Conservation (phyloP, 2,797 vertebrate species). For the Limosa lapponica region DNA sequence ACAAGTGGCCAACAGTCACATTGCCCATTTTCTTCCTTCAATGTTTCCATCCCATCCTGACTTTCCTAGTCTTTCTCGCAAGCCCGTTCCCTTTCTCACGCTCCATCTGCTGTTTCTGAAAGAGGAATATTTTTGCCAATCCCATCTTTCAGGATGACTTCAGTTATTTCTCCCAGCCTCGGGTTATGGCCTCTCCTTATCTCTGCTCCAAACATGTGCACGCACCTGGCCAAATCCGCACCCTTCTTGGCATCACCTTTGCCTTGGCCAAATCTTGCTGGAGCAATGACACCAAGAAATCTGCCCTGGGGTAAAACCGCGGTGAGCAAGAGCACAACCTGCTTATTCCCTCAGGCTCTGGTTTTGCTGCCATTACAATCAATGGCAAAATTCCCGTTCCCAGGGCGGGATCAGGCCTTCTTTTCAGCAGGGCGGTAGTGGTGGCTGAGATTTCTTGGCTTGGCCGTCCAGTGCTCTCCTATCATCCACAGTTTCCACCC, state of each 20-base stretch:
- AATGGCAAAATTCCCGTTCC: background rate
- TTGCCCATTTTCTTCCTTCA: background rate
- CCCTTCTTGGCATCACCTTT: background rate
- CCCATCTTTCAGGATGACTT: background rate
- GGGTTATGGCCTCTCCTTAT: background rate
- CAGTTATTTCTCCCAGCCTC: background rate
- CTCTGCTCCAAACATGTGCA: rapidly evolving
- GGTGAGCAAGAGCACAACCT: rapidly evolving
- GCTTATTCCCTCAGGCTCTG: background rate
- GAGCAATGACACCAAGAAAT: background rate
- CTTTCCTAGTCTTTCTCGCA: background rate
- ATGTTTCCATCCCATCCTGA: rapidly evolving
- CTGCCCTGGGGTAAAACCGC: background rate
- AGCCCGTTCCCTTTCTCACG: rapidly evolving
- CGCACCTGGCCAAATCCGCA: rapidly evolving
- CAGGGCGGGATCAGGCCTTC: background rate
- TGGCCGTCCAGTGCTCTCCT: background rate
- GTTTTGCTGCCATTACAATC: background rate
- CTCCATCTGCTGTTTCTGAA: background rate
- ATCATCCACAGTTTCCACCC: rapidly evolving
- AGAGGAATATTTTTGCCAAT: background rate
- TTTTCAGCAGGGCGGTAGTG: background rate
- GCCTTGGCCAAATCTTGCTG: background rate
- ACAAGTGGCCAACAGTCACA: background rate
- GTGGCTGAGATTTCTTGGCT: background rate